A percentile compares a stretch with the other conserved stretches of the same genome.
Evolutionary conservation across 2,888 invertebrate species (phyloP).

Genomic region (Caenorhabditis plicata): DNA sequence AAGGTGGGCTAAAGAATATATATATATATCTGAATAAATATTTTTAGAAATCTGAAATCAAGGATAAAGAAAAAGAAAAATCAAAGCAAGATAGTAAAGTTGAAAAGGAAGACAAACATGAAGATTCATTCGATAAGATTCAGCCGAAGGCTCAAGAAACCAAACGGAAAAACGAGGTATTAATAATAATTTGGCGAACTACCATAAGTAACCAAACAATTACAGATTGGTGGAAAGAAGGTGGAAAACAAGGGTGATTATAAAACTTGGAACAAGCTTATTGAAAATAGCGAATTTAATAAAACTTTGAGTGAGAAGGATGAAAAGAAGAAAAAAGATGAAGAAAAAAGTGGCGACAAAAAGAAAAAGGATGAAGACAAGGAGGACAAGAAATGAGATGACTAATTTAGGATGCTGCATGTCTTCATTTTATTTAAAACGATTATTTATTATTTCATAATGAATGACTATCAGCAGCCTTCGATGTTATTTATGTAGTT

Average conservation of each 20-base stretch:
- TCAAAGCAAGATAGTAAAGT: not conserved
- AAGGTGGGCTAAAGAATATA: conserved; percentile 6
- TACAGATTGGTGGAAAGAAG: conserved; percentile 16
- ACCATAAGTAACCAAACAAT: not conserved
- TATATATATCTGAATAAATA: too few relatives aligned
- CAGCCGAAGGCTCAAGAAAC: conserved; percentile 20
- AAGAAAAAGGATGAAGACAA: conserved; percentile 5
- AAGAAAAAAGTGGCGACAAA: not conserved
- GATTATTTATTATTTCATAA: too few relatives aligned
- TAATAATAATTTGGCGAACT: not conserved
- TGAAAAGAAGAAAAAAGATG: conserved; percentile 2
- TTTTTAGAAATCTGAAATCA: too few relatives aligned
- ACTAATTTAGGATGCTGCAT: too few relatives aligned
- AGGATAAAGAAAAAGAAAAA: not conserved
- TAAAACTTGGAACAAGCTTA: conserved; percentile 32
- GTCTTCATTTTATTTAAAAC: too few relatives aligned
- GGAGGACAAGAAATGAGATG: conserved; percentile 13
- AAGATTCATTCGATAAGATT: conserved; percentile 26
- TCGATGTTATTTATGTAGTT: conserved; percentile 28
- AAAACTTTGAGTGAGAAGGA: conserved; percentile 27
- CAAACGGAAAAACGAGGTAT: conserved; percentile 18
- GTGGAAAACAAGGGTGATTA: conserved; percentile 26
- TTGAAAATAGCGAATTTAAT: conserved; percentile 31
- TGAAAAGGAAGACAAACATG: conserved; percentile 18
- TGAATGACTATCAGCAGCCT: too few relatives aligned